These are phyloP conservation scores for Hiodon tergisus DNA, from an alignment of 2,113 vertebrate genomes.

Conservation along the genomic window DNA sequence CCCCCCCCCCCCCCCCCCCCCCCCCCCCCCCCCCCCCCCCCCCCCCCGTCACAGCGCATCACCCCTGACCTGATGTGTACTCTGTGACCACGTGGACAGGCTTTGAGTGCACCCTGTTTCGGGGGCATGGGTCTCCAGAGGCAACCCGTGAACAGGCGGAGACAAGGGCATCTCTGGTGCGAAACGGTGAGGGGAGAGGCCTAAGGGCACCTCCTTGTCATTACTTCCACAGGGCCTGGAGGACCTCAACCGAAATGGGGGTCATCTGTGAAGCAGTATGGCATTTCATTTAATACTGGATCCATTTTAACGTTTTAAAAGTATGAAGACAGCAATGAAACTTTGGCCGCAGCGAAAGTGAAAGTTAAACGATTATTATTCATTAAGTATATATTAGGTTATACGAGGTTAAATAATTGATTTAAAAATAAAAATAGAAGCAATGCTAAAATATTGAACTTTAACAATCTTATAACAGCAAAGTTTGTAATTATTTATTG, in stretches of 20 bases:
- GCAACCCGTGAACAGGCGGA: constrained; percentile 11
- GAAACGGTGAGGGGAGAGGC: constrained; percentile 15
- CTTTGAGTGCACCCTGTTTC: neutral
- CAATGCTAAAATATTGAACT: too few relatives aligned
- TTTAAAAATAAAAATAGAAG: too few relatives aligned
- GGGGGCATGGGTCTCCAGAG: constrained; percentile 5
- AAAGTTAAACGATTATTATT: too few relatives aligned
- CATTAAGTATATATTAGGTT: too few relatives aligned
- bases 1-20: too few relatives aligned
- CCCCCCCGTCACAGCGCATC: too few relatives aligned
- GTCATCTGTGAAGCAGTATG: neutral
- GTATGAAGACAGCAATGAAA: neutral
- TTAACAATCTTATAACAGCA: too few relatives aligned
- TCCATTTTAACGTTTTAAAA: neutral
- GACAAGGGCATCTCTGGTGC: constrained; percentile 21
- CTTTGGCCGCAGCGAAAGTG: neutral
- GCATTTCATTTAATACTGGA: neutral
- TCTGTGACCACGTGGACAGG: neutral
- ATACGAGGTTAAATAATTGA: too few relatives aligned
- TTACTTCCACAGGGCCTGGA: constrained; percentile 22
- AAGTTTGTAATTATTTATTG: too few relatives aligned
- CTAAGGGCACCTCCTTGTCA: constrained; percentile 23
- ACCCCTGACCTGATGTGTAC: too few relatives aligned
- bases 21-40: too few relatives aligned
- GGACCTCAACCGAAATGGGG: constrained; percentile 7